Base-by-base conservation (phyloP, 1,140 invertebrate genomes). In the Spodoptera litura region DNA sequence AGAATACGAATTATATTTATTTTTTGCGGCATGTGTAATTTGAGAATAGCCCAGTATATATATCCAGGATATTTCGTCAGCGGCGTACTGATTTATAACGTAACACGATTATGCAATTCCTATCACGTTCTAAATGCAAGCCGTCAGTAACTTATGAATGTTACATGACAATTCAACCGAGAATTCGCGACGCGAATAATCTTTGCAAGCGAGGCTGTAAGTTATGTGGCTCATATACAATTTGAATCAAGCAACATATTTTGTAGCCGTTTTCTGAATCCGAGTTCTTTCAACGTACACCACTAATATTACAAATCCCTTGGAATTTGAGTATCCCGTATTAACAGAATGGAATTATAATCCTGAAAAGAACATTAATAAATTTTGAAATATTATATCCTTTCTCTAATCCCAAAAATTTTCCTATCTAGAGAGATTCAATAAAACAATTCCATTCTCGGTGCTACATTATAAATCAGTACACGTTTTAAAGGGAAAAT, bases 131-230 rank as follows among this genome's bases (percentile, higher is more conserved):
- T 64, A 75, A 75, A 75, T 75, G 58, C 59, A 75, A 75, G 73
- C 73, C 49, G 73, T 75, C 58, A 53, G 44, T 64, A 74, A 59
- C 71, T 74, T 74, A 74, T 74, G 71, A 74, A 74, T 74, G 71
- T 61, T 74, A 74, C 71, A 74, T 74, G 71, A 61, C 71, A 74
- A 61, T 74, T 74, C 56, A 74, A 13, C 56, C 44, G 71, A 74
- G 71, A 74, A 61, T 61, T 58, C 71, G 55, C 20, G 38, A 31
- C 44, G 56, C 56, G 56, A 74, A 74, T 74, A 74, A 74, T 59
- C 68, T 56, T 71, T 71, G 56, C 27, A 52, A 71, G 52, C 52
- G 66, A 15, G 61, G 35, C 51, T 70, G 62, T 38, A 70, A 53
- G 66, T 70, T 31, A 70, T 70, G 44, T 53, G 20, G 66, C 66